Evolutionary conservation across 2,888 invertebrate genomes (phyloP).

Genomic region (Exocentrus adspersus): DNA sequence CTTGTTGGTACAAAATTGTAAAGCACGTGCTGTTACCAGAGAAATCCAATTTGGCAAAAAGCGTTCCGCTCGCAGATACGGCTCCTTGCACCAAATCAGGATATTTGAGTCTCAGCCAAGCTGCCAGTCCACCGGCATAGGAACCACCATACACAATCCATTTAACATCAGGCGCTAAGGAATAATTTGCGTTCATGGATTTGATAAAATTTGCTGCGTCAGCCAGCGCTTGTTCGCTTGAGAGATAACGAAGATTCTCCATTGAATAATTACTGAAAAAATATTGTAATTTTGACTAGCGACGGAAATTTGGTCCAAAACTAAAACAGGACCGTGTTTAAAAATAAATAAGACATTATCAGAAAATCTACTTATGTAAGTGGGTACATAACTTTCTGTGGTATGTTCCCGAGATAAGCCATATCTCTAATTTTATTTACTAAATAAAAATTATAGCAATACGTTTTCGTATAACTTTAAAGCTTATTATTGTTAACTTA

Average conservation of each 20-base stretch:
- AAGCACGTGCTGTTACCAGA: constrained; percentile 1
- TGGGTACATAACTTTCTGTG: too few species aligned
- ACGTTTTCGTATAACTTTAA: too few species aligned
- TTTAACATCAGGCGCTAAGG: constrained; percentile 32
- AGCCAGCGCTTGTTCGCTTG: constrained; percentile 62
- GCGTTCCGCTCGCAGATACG: constrained; percentile 70
- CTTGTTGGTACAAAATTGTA: neutral
- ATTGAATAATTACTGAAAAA: too few species aligned
- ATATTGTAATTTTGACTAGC: too few species aligned
- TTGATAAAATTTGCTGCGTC: constrained; percentile 63
- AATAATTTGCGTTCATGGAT: constrained; percentile 36
- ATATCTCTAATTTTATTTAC: too few species aligned
- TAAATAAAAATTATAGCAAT: too few species aligned
- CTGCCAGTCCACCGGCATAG: constrained; percentile 70
- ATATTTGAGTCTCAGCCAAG: constrained; percentile 69
- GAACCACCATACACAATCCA: constrained; percentile 68
- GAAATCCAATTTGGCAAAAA: constrained; percentile 67
- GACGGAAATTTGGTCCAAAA: too few species aligned
- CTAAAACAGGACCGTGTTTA: too few species aligned
- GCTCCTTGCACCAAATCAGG: constrained; percentile 70
- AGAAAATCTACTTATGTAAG: too few species aligned
- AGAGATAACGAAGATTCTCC: constrained; percentile 61
- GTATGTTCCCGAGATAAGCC: too few species aligned
- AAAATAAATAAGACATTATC: too few species aligned
- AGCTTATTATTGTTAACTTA: too few species aligned